phyloP scores from a whole-genome alignment of 2,113 vertebrate species.

The Nesoenas mayeri region DNA sequence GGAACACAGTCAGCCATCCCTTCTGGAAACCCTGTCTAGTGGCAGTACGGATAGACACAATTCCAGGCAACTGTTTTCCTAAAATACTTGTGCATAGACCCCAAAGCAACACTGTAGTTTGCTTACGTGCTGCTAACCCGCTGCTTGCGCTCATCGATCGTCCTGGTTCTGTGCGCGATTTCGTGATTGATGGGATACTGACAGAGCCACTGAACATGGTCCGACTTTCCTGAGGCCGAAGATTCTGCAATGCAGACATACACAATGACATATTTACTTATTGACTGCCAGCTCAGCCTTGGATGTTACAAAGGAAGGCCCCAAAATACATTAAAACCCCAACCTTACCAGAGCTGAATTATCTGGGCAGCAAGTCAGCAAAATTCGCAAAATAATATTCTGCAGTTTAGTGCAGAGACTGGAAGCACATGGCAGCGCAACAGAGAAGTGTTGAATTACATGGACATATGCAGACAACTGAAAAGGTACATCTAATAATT shows the following conservation, averaged over 20 bases:
- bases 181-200: constrained; percentile 96
- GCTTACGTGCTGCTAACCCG: constrained; percentile 93
- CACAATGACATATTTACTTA: neutral
- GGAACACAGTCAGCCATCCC: neutral
- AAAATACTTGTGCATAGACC: neutral
- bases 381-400: neutral
- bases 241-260: constrained; percentile 80
- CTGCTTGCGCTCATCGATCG: constrained; percentile 99
- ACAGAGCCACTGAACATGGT: constrained; percentile 95
- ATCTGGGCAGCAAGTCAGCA: constrained; percentile 28
- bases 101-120: neutral
- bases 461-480: constrained; percentile 56
- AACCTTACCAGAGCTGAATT: neutral
- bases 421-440: neutral
- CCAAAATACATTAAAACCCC: neutral
- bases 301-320: neutral
- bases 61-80: neutral
- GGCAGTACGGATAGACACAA: neutral
- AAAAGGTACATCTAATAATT: neutral
- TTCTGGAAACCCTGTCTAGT: neutral
- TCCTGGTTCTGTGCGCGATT: constrained; percentile 90
- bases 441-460: constrained; percentile 60
- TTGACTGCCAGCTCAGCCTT: neutral
- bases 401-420: constrained; percentile 35
- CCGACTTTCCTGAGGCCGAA: constrained; percentile 92